These are phyloP conservation scores for Hypomecis atomaria DNA, from an alignment of 2,888 invertebrate species.

Conservation along the genomic window DNA sequence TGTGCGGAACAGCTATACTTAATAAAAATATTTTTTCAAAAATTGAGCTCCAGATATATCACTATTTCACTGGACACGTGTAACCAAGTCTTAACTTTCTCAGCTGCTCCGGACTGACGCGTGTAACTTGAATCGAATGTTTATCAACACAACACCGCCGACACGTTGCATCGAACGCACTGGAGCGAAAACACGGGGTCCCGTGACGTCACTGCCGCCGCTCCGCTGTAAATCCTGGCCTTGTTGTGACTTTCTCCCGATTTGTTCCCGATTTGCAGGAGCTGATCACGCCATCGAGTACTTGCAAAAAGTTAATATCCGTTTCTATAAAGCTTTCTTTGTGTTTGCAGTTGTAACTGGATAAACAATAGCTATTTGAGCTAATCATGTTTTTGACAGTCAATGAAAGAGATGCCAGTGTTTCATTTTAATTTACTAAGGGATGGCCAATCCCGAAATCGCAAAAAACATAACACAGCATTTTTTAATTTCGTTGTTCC, in stretches of 20 bases:
- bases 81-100: not conserved
- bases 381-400: no score
- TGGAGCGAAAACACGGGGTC: slow-evolving; percentile 33
- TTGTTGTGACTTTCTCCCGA: slow-evolving; percentile 50
- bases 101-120: slow-evolving; percentile 1
- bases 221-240: slow-evolving; percentile 39
- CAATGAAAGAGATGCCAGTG: no score
- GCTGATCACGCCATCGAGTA: not conserved
- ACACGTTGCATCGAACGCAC: slow-evolving; percentile 44
- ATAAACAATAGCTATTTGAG: no score
- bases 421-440: no score
- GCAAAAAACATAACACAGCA: no score
- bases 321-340: no score
- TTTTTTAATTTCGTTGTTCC: no score
- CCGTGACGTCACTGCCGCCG: slow-evolving; percentile 42
- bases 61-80: not conserved
- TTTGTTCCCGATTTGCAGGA: slow-evolving; percentile 37
- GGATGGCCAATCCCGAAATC: no score
- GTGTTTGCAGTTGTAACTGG: not conserved
- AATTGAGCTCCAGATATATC: not conserved
- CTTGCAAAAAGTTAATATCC: no score
- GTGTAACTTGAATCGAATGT: slow-evolving; percentile 24
- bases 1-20: no score
- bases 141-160: slow-evolving; percentile 30
- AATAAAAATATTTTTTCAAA: no score